Base-by-base conservation (phyloP, 2,888 invertebrate genomes). In the Timema cristinae region DNA sequence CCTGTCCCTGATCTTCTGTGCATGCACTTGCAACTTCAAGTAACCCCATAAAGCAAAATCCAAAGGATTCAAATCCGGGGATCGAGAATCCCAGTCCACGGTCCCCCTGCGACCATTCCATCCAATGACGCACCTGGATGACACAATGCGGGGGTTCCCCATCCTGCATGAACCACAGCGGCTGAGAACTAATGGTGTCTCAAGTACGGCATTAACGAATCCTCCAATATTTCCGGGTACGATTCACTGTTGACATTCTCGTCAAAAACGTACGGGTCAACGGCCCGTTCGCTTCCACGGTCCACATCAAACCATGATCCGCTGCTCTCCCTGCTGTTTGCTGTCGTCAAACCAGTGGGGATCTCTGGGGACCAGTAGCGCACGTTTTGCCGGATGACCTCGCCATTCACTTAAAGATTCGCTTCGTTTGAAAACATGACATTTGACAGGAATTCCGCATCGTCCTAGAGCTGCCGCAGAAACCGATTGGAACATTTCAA, bases 61-160 rank as follows among this genome's bases (percentile, higher is more conserved):
- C 15, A 67, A 67, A 67, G 50, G 67, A 16, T 48, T 67, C 9
- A 67, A 16, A 49, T 67, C 67, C 50, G 67, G 67, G 49, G 49
- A 49, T 67, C 49, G 67, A 49, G 67, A 16, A 49, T 49, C 16
- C 67, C 67, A 67, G 9, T 67, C 67, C 50, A 67, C 8, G 11
- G 2, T 1, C 13, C 63, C 63, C 49, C 67, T 9, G 50, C 50
- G 67, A 49, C 67, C 67, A 4, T 49, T 8, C 10, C 16, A 48
- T n/a, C 67, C 67, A 50, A 50, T 48, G 8, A 48, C 50, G 47
- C 2, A 67, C 50, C 13, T 48, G 8, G 13, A 49, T n/a, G 50
- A 11, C n/a, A 47, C 49, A 50, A 67, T 50, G 50, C 9, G n/a
- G 10, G 50, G 16, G 16, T 49, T 15, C 50, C 9, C 50, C 16